A percentile compares a stretch with the other conserved stretches of the same genome.
phyloP scores from a whole-genome alignment of 2,888 invertebrate genomes.

The Emmelina monodactyla region DNA sequence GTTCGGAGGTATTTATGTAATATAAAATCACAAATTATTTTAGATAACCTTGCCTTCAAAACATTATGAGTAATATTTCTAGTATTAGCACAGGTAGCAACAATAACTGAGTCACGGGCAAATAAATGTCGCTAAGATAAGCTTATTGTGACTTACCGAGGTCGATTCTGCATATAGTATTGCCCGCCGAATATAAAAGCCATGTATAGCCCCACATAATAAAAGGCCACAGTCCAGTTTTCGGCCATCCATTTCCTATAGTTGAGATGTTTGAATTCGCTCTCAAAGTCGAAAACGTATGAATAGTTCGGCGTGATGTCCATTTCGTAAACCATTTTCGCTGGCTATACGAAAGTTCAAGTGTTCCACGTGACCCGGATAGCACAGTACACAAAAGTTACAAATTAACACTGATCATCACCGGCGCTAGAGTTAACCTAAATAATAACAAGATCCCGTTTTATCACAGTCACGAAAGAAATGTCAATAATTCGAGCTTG shows the following conservation, averaged over 20 bases:
- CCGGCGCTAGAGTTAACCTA: conserved; percentile 52
- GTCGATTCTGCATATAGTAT: conserved; percentile 91
- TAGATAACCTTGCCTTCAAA: too few relatives aligned
- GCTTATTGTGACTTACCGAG: conserved; percentile 76
- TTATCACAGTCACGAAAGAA: conserved; percentile 50
- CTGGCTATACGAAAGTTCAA: conserved; percentile 32
- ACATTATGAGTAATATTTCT: too few relatives aligned
- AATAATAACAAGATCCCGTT: conserved; percentile 43
- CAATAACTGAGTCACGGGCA: too few relatives aligned
- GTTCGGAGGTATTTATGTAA: too few relatives aligned
- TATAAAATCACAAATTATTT: too few relatives aligned
- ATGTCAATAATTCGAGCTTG: conserved; percentile 42
- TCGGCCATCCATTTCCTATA: conserved; percentile 94
- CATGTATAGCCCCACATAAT: conserved; percentile 90
- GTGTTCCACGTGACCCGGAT: conserved; percentile 11
- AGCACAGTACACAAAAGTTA: conserved; percentile 23
- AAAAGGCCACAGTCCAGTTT: conserved; percentile 95
- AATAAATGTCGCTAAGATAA: too few relatives aligned
- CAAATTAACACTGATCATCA: conserved; percentile 46
- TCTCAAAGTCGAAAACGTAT: conserved; percentile 94
- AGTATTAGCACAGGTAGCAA: too few relatives aligned
- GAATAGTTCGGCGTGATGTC: conserved; percentile 85
- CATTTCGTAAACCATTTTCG: conserved; percentile 57
- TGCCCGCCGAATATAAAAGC: conserved; percentile 93
- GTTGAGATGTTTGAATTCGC: conserved; percentile 88